Conservation (phyloP, 2,113 vertebrate genomes). For the Typhlomys cinereus region DNA sequence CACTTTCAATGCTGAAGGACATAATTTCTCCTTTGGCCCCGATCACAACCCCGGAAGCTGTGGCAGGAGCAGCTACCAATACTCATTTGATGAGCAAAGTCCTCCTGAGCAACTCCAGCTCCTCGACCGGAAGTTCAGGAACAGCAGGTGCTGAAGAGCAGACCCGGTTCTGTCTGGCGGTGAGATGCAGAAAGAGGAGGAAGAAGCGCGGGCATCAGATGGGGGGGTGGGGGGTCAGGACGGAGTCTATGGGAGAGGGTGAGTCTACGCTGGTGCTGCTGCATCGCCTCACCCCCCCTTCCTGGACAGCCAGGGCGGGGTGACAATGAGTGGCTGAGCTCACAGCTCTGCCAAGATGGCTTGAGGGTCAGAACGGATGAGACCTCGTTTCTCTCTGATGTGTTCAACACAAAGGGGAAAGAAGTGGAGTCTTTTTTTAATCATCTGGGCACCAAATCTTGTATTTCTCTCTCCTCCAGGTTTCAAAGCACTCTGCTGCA, state of each 20-base stretch:
- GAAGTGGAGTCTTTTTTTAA: no score
- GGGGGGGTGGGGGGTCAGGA: not conserved
- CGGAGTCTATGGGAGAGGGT: not conserved
- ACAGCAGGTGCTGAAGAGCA: not conserved
- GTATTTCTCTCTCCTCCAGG: not conserved
- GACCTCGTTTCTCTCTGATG: slow-evolving; percentile 9
- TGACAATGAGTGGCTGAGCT: not conserved
- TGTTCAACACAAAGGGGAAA: slow-evolving; percentile 28
- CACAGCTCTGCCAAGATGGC: not conserved
- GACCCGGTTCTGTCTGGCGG: not conserved
- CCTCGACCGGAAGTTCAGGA: not conserved
- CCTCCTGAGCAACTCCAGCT: not conserved
- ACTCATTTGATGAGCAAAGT: slow-evolving; percentile 36
- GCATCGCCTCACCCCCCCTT: not conserved
- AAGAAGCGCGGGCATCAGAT: not conserved
- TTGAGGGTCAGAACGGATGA: not conserved
- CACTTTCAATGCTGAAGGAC: not conserved
- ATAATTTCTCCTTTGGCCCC: not conserved
- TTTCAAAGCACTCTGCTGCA: not conserved
- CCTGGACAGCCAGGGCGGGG: not conserved
- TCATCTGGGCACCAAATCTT: not conserved
- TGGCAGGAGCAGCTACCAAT: not conserved
- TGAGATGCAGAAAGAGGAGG: not conserved
- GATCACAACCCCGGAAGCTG: not conserved
- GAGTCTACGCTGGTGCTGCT: not conserved